These are phyloP conservation scores for Crotalus horridus DNA, from an alignment of 2,113 vertebrate genomes.

Conservation along the genomic window DNA sequence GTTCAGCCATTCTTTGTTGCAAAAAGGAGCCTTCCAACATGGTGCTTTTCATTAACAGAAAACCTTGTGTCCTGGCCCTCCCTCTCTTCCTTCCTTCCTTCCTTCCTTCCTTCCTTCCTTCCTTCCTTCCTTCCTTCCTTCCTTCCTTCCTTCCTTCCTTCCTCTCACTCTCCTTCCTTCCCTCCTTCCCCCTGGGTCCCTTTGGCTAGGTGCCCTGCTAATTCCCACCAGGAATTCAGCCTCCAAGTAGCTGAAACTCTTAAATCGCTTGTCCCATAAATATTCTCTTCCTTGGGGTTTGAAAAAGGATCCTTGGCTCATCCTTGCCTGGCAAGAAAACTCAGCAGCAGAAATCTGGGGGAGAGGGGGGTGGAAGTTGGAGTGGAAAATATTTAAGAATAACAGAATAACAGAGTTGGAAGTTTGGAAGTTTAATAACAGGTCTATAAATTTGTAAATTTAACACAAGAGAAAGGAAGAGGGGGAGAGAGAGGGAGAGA, in stretches of 20 bases:
- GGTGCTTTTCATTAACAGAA: neutral
- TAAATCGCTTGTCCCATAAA: slow-evolving; percentile 29
- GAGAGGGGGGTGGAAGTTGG: slow-evolving; percentile 47
- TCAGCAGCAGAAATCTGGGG: slow-evolving; percentile 46
- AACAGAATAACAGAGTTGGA: neutral
- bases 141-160: neutral
- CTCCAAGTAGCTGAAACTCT: slow-evolving; percentile 37
- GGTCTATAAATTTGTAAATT: slow-evolving; percentile 46
- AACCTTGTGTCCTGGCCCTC: neutral
- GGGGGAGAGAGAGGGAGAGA: too few species aligned
- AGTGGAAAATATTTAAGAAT: slow-evolving; percentile 61
- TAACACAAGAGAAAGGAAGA: slow-evolving; percentile 32
- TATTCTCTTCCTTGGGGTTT: slow-evolving; percentile 24
- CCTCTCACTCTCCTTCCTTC: too few species aligned
- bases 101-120: accelerated
- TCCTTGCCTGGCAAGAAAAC: slow-evolving; percentile 14
- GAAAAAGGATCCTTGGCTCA: slow-evolving; percentile 42
- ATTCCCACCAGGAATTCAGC: neutral
- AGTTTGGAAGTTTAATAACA: neutral
- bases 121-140: neutral
- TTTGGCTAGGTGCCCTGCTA: neutral
- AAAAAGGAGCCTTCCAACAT: neutral
- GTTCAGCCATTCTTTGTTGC: neutral
- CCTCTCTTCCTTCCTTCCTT: neutral
- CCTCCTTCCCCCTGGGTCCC: neutral